Evolutionary conservation across 2,888 invertebrate genomes (phyloP), one percentile per base, ranked within the genome.

Genomic region (Machimus rusticus): DNA sequence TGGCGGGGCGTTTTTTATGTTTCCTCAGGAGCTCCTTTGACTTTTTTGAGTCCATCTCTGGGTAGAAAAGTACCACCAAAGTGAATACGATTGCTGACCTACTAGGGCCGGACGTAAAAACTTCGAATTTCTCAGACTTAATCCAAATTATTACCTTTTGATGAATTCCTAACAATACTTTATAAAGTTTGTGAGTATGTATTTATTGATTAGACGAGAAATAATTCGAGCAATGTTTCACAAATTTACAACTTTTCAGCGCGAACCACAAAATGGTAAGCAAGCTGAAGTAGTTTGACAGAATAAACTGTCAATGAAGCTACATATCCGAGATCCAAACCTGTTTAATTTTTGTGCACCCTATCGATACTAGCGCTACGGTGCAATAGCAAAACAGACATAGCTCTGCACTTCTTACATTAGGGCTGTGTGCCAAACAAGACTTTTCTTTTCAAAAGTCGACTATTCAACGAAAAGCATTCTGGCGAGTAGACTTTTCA

Each of bases 1-100:
- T 91, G n/a, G 90, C 90, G n/a, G 91, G 92, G 3, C 92, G 91
- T 85, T 92, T 92, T 66, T 93, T 93, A 51, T 92, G 92, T 19
- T 92, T 92, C 4, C 92, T 91, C 87, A 87, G 91, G 51, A 91
- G 90, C 34, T 93, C 93, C 86, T 92, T 93, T 6, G 91, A 90
- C 89, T 92, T 92, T 89, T 93, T 93, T 12, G 87, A 76, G 87
- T 92, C 92, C 92, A 92, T 92, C 6, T 12, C 8, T 19, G 0
- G 51, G 5, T 16, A 51, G 51, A 19, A n/a, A 2, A 51, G 51
- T 19, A 19, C 51, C 5, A 6, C 5, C 51, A 19, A 51, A 51
- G 16, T 66, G 9, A 66, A 23, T 8, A 28, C 23, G 28, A 23
- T 28, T 3, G 12, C 3, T 9, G 12, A 66, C 28, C 66, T 23